Base-by-base conservation (phyloP, 2,888 invertebrate species). In the Drosophila borborema region DNA sequence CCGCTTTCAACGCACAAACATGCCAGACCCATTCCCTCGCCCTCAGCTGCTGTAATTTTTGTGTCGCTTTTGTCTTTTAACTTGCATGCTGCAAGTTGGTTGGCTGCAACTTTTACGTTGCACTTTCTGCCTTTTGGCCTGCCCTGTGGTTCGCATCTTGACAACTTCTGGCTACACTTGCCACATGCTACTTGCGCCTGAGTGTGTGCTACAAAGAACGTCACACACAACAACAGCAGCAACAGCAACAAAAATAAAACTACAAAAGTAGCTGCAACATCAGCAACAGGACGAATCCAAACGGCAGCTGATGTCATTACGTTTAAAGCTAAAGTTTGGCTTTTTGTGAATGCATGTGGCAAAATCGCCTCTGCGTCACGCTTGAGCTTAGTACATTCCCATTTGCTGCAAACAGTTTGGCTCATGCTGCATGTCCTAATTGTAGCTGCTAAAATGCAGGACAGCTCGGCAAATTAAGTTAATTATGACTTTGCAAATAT, bases 21-120 rank as follows among this genome's bases (percentile, higher is more conserved):
- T 56, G 23, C 66, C 40, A 45, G 36, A 66, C 16, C 12, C 40
- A 0, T 28, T 31, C 16, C 20, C 8, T 14, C n/a, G 4, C 28
- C 16, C 28, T 12, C 20, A 8, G 2, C 28, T 64, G 59, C 67
- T 65, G 62, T 72, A 68, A 74, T 86, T 81, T 78, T 72, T 77
- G 74, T 70, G 63, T 66, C 72, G 74, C 75, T 86, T 86, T 84
- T 86, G 80, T 77, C 77, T 83, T 71, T 65, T 31, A 58, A 69
- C 59, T 80, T 63, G 60, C 80, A 58, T 53, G 64, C 48, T 63
- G 66, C 69, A 43, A 65, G 64, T 72, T 55, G 74, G 51, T 31
- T 45, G 49, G 40, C 36, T 67, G 66, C 75, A 88, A 85, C 76
- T 86, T 89, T 88, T 74, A 77, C 88, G 81, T 84, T 74, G 68